These are phyloP conservation scores for Hypomecis atomaria DNA, from an alignment of 2,888 invertebrate genomes.

Conservation along the genomic window DNA sequence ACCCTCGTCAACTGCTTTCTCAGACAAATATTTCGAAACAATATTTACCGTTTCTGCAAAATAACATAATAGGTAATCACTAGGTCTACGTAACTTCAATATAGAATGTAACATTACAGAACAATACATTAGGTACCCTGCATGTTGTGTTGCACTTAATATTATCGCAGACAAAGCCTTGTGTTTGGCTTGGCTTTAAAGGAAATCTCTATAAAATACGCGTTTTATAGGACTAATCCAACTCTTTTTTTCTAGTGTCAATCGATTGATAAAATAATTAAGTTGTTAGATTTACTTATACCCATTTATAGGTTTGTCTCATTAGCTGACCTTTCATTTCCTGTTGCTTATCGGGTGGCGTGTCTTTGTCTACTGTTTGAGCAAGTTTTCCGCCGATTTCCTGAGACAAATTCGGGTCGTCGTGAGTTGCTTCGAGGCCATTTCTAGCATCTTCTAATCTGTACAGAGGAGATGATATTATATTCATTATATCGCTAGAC, in stretches of 20 bases:
- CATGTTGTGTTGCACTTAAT: no score
- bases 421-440: constrained; percentile 64
- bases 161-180: no score
- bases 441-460: constrained; percentile 61
- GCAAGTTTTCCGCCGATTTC: constrained; percentile 56
- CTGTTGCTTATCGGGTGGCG: constrained; percentile 54
- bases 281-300: no score
- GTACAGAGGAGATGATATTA: neutral
- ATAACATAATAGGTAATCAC: neutral
- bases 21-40: constrained; percentile 67
- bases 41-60: constrained; percentile 64
- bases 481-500: no score
- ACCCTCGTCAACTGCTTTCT: constrained; percentile 67
- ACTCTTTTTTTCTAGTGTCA: no score
- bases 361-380: constrained; percentile 48
- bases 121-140: no score
- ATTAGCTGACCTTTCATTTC: constrained; percentile 64
- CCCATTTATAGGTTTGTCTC: no score
- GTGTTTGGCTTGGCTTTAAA: no score
- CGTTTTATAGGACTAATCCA: no score
- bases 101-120: no score
- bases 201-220: no score
- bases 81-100: neutral
- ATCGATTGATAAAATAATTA: no score
- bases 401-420: constrained; percentile 67